phyloP scores from a whole-genome alignment of 2,888 invertebrate genomes.

The Crepidodera aurea region DNA sequence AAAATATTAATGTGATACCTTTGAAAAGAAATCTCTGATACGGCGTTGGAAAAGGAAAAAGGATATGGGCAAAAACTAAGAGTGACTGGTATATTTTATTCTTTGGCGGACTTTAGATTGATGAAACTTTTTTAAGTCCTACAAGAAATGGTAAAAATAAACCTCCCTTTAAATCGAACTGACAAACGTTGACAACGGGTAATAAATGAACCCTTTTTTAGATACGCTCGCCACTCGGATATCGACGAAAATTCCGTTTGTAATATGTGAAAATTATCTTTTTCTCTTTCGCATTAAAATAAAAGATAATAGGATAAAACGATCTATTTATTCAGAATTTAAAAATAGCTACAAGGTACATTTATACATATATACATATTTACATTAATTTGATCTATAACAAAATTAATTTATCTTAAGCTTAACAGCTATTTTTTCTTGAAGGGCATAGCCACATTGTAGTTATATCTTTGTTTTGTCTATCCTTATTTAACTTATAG shows the following conservation, averaged over 20 bases:
- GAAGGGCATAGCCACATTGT: too few relatives aligned
- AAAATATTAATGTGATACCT: too few relatives aligned
- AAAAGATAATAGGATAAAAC: too few relatives aligned
- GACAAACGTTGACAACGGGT: constrained; percentile 54
- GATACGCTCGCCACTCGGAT: constrained; percentile 7
- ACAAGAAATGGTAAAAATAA: constrained; percentile 58
- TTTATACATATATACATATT: too few relatives aligned
- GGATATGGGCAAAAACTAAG: constrained; percentile 53
- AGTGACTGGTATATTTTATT: constrained; percentile 58
- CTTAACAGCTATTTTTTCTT: too few relatives aligned
- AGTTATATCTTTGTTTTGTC: too few relatives aligned
- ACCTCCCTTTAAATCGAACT: constrained; percentile 54
- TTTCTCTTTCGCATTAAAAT: too few relatives aligned
- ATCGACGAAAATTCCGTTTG: constrained; percentile 1
- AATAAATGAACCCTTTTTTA: constrained; percentile 49
- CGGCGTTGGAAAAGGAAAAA: constrained; percentile 11
- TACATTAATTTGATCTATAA: too few relatives aligned
- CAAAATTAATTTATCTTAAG: too few relatives aligned
- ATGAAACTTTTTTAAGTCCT: constrained; percentile 55
- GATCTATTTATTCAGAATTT: too few relatives aligned
- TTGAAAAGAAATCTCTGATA: background rate
- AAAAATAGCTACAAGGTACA: too few relatives aligned
- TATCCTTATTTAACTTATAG: too few relatives aligned
- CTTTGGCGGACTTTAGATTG: constrained; percentile 53
- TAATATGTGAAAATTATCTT: constrained; percentile 8